These are phyloP conservation scores for Pteria penguin DNA, from an alignment of 2,888 invertebrate species.

Conservation along the genomic window DNA sequence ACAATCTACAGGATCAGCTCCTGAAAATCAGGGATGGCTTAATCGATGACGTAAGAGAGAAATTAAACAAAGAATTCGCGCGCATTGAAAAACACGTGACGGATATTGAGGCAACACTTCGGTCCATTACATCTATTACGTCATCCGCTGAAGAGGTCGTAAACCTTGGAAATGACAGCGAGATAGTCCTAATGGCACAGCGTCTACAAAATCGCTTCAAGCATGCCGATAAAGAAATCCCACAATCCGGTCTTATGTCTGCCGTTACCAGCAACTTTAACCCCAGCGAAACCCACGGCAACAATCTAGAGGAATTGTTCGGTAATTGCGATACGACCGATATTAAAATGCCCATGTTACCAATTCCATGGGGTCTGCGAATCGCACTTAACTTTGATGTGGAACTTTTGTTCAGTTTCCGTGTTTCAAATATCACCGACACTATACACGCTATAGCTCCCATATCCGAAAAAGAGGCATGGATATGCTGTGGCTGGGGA, in stretches of 20 bases:
- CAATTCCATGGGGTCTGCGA: constrained; percentile 60
- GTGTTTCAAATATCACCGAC: constrained; percentile 46
- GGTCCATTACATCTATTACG: constrained; percentile 52
- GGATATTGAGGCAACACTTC: constrained; percentile 43
- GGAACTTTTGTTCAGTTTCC: constrained; percentile 51
- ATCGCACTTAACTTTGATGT: constrained; percentile 58
- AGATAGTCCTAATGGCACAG: constrained; percentile 52
- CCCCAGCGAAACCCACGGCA: constrained; percentile 51
- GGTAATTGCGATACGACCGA: constrained; percentile 58
- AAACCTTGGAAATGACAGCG: constrained; percentile 55
- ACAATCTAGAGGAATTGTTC: constrained; percentile 53
- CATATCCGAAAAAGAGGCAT: constrained; percentile 57
- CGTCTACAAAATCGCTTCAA: constrained; percentile 56
- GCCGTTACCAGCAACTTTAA: constrained; percentile 56
- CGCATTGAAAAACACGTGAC: constrained; percentile 48
- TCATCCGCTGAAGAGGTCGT: constrained; percentile 56
- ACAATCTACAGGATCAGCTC: constrained; percentile 55
- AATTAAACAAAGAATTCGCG: constrained; percentile 50
- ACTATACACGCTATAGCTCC: constrained; percentile 63
- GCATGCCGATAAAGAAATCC: constrained; percentile 59
- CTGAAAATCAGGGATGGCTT: constrained; percentile 56
- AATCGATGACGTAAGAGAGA: constrained; percentile 52
- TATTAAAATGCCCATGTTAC: constrained; percentile 53
- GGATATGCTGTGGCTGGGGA: constrained; percentile 63
- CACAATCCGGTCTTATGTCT: constrained; percentile 41